Percentiles rank a stretch among this genome's conserved stretches.
Evolutionary conservation across 2,888 invertebrate genomes (phyloP).

Genomic region (Allophyes oxyacanthae): DNA sequence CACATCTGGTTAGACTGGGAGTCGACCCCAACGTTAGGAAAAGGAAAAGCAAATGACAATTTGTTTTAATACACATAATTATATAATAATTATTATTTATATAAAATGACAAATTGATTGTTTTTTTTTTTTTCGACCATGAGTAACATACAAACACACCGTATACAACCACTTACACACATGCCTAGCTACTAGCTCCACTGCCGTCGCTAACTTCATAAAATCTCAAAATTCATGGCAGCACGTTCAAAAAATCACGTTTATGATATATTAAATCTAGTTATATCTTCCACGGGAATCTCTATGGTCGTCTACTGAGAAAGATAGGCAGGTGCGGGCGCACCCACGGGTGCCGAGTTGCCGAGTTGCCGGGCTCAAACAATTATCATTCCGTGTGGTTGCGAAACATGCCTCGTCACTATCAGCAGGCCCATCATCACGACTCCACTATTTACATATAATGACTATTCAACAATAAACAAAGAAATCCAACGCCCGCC

Average conservation of each 20-base stretch:
- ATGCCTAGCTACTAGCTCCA: not conserved
- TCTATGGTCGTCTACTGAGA: slow-evolving; percentile 70
- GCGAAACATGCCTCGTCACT: slow-evolving; percentile 88
- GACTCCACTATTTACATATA: slow-evolving; percentile 88
- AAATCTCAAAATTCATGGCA: slow-evolving; percentile 72
- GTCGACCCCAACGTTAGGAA: no score
- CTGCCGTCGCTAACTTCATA: slow-evolving; percentile 17
- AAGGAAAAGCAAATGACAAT: no score
- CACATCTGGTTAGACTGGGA: no score
- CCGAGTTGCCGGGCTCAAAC: slow-evolving; percentile 70
- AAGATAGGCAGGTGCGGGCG: slow-evolving; percentile 78
- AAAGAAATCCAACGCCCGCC: slow-evolving; percentile 76
- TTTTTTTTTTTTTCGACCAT: no score
- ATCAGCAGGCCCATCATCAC: slow-evolving; percentile 86
- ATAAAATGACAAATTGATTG: no score
- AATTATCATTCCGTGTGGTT: slow-evolving; percentile 86
- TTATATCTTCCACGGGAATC: slow-evolving; percentile 77
- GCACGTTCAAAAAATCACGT: slow-evolving; percentile 82
- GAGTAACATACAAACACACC: no score
- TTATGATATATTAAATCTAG: slow-evolving; percentile 87
- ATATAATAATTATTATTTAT: no score
- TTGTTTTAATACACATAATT: no score
- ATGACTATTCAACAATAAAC: slow-evolving; percentile 88
- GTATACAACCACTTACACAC: not conserved
- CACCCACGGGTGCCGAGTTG: slow-evolving; percentile 63